Evolutionary conservation across 2,113 vertebrate species (phyloP).

Genomic region (Colistium nudipinnis): DNA sequence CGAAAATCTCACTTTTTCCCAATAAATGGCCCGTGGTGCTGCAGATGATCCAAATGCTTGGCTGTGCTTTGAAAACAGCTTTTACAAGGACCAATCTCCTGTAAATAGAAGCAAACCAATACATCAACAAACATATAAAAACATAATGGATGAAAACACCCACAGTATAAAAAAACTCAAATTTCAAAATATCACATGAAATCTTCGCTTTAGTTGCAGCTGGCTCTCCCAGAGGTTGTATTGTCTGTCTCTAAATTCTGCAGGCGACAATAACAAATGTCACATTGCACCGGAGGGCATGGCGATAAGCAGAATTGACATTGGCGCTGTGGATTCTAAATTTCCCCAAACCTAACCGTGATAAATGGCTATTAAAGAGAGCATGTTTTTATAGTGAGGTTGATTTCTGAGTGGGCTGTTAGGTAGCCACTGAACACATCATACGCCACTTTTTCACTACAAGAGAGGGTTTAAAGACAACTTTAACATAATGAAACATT

Average conservation of each 20-base stretch:
- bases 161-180: not conserved
- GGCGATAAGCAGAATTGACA: slow-evolving; percentile 59
- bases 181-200: not conserved
- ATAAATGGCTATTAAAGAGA: slow-evolving; percentile 50
- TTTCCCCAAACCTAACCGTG: slow-evolving; percentile 49
- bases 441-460: slow-evolving; percentile 24
- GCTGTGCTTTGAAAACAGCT: not conserved
- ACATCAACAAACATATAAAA: not conserved
- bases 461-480: not conserved
- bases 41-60: not conserved
- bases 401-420: slow-evolving; percentile 42
- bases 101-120: not conserved
- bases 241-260: slow-evolving; percentile 27
- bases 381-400: slow-evolving; percentile 1
- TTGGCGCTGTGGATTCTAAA: slow-evolving; percentile 53
- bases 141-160: not conserved
- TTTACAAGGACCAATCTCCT: not conserved
- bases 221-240: slow-evolving; percentile 13
- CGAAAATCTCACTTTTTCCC: not conserved
- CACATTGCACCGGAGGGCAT: slow-evolving; percentile 52
- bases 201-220: slow-evolving; percentile 1
- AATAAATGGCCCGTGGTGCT: not conserved
- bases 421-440: slow-evolving; percentile 34
- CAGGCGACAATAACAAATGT: slow-evolving; percentile 46
- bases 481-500: slow-evolving; percentile 12